Evolutionary conservation across 2,113 vertebrate genomes (phyloP), one percentile per base, ranked within the genome.

Genomic region (Telmatochromis sp.): DNA sequence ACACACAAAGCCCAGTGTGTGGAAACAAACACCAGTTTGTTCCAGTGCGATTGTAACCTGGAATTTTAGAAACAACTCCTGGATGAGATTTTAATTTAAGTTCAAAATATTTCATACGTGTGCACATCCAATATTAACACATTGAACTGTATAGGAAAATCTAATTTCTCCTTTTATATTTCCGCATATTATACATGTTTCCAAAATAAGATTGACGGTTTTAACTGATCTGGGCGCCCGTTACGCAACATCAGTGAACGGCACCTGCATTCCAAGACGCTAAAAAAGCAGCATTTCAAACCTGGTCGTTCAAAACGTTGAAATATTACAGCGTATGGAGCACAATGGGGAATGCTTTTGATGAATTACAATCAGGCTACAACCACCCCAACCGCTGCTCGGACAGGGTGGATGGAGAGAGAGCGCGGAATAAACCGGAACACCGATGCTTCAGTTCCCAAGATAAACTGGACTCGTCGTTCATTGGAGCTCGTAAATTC

Each of bases 61-160:
- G 0, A 3, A 45, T 75, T 75, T 47, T 47, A 28, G 14, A 73
- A 47, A 73, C 21, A 47, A 47, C 6, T 19, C 40, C 0, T 28
- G 21, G 14, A 3, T 47, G 9, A 75, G 6, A 75, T 73, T 73
- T 65, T 2, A 5, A 12, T 65, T 65, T 37, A 68, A 65, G 5
- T 26, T 42, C 13, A 26, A 73, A 28, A 45, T 11, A 7, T 19
- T 50, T 11, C 4, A 75, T 12, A 7, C 0, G 10, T 12, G 2
- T 19, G 0, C 60, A 37, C 10, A 10, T 23, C 68, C 68, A 26
- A 23, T 10, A 17, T 42, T 73, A 10, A 26, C 21, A 45, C 13
- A 37, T 8, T 37, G 10, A 5, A 37, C 10, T n/a, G 2, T 19
- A 3, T 9, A 73, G 37, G 14, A 19, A 75, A 28, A 47, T 28